Conservation (phyloP, 1,140 invertebrate species). For the Papilio glaucus region DNA sequence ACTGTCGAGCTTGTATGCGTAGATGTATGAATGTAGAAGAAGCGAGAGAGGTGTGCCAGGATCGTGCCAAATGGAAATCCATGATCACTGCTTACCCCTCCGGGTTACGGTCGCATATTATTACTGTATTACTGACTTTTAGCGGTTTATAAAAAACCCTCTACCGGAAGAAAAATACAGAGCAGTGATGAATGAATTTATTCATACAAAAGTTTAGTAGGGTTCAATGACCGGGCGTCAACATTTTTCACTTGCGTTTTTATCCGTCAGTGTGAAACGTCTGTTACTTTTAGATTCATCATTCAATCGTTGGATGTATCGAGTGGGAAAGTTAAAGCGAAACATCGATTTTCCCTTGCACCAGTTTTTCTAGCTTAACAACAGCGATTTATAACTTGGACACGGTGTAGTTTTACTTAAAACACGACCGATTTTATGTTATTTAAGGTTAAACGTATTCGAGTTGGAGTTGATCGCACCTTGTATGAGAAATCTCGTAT, state of each 20-base stretch:
- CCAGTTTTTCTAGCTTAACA: neutral
- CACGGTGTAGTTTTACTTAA: neutral
- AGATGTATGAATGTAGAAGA: too few relatives aligned
- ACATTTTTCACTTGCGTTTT: neutral
- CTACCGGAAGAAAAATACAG: neutral
- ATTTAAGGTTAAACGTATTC: neutral
- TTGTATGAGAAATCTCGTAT: neutral
- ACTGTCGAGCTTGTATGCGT: too few relatives aligned
- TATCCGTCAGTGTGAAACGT: neutral
- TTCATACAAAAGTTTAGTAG: conserved; percentile 1
- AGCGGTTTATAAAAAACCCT: neutral
- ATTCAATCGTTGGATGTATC: neutral
- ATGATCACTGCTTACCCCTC: too few relatives aligned
- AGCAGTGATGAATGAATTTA: neutral
- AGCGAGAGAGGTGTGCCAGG: too few relatives aligned
- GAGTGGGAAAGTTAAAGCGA: conserved; percentile 18
- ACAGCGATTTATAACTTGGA: neutral
- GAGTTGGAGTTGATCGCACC: neutral
- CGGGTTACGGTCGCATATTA: too few relatives aligned
- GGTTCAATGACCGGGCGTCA: neutral
- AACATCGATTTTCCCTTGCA: conserved; percentile 26
- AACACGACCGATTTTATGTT: too few relatives aligned
- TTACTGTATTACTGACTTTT: too few relatives aligned
- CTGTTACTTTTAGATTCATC: conserved; percentile 13
- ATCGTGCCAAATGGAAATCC: too few relatives aligned